phyloP scores from a whole-genome alignment of 2,888 invertebrate genomes.

The Epinotia bilunana region DNA sequence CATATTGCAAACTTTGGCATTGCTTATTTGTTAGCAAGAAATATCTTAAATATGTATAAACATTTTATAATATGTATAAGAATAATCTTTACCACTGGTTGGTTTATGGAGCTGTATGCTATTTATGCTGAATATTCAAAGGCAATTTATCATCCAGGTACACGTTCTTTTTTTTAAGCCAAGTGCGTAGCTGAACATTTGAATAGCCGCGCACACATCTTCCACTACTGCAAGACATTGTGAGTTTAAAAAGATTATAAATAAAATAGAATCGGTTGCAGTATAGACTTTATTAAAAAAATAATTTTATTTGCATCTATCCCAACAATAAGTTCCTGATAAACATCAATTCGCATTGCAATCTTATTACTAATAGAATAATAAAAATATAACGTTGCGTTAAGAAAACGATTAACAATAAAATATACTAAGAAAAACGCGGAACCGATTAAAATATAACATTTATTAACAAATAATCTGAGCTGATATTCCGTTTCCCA shows the following conservation, averaged over 20 bases:
- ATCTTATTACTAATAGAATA: slow-evolving; percentile 27
- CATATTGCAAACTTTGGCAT: background rate
- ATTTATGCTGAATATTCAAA: background rate
- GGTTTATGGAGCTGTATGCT: background rate
- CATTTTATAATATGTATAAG: background rate
- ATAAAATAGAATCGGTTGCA: slow-evolving; percentile 53
- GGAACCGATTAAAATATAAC: slow-evolving; percentile 15
- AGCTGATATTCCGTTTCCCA: background rate
- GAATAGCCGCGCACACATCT: background rate
- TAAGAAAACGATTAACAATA: slow-evolving; percentile 28
- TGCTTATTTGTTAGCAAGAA: background rate
- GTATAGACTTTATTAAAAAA: slow-evolving; percentile 39
- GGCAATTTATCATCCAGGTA: background rate
- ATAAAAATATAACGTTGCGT: slow-evolving; percentile 21
- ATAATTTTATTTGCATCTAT: slow-evolving; percentile 27
- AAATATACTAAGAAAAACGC: slow-evolving; percentile 16
- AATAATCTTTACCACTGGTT: background rate
- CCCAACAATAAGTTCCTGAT: slow-evolving; percentile 28
- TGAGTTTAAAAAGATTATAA: slow-evolving; percentile 11
- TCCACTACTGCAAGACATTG: background rate
- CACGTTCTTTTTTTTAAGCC: too few species aligned
- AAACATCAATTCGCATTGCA: slow-evolving; percentile 39
- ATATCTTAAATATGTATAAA: background rate
- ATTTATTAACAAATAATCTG: slow-evolving; percentile 20
- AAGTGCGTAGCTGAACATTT: too few species aligned